Evolutionary conservation across 2,113 vertebrate genomes (phyloP).

Genomic region (Pygathrix nemaeus): DNA sequence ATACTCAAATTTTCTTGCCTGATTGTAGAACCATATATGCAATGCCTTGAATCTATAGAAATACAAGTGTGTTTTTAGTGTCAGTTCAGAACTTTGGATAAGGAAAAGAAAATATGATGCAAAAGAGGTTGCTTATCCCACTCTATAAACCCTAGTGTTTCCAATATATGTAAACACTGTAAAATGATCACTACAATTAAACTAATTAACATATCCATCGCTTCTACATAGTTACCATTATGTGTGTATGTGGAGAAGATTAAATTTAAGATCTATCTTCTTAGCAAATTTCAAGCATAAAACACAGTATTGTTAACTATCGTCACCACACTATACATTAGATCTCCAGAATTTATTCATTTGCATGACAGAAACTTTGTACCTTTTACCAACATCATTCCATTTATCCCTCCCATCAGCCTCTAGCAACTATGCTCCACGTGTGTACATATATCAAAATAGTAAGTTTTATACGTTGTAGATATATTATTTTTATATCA

Average conservation of each 20-base stretch:
- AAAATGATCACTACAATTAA: neutral
- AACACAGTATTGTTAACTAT: neutral
- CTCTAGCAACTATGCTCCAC: too few relatives aligned
- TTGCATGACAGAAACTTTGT: neutral
- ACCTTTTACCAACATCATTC: neutral
- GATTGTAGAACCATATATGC: neutral
- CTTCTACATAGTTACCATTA: neutral
- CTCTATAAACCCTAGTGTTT: neutral
- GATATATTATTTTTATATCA: neutral
- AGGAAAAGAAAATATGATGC: neutral
- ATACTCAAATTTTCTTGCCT: neutral
- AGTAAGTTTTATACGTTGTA: neutral
- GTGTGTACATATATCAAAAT: neutral
- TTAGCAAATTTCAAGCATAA: neutral
- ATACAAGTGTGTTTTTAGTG: neutral
- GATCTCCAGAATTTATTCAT: neutral
- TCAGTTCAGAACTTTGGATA: neutral
- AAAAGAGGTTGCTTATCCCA: neutral
- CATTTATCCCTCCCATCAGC: neutral
- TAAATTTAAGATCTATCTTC: neutral
- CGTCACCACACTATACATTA: neutral
- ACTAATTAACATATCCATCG: neutral
- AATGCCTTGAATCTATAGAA: neutral
- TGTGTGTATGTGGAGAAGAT: neutral
- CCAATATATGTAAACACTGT: neutral